Base-by-base conservation (phyloP, 1,140 invertebrate species). In the Formica selysi region DNA sequence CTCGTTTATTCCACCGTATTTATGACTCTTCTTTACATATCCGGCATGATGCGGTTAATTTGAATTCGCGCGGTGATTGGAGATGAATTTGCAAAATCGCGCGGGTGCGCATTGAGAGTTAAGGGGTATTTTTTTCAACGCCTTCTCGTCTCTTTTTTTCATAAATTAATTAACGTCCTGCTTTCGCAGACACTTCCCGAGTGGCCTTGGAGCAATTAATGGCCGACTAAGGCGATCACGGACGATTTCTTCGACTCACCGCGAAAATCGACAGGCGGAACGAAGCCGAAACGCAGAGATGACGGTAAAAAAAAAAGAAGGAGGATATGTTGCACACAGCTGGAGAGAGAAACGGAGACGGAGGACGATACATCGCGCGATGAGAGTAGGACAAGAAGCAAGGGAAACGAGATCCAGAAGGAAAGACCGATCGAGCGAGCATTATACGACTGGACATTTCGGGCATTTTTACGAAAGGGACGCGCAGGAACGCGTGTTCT, bases 371-470 rank as follows among this genome's bases (percentile, higher is more conserved):
- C 10, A 26, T 76, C 59, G 11, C 76, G 84, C 44, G 29, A 44
- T 16, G 64, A 61, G 3, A 54, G 65, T 59, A 79, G 84, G 81
- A 88, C 54, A 73, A 78, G 65, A 64, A 81, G 83, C 65, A 80
- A 54, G 57, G 67, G 44, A 74, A 41, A 67, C 64, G 80, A 57
- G 64, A 41, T 61, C 57, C 54, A 70, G 87, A 80, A 83, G 85
- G 84, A 81, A 74, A 90, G 86, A 87, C 90, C 91, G 93, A 94
- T 94, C 81, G 92, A 91, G 86, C 93, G 93, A 91, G 91, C 81
- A 90, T 94, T 95, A 95, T 95, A 91, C 91, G 94, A 94, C 91
- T 92, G 93, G 93, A 94, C 94, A 95, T 95, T 94, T 93, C 91
- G 91, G 91, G 91, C 92, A 94, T 94, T 93, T 93, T 93, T 93